Percentiles rank a stretch among this genome's conserved stretches.
phyloP scores from a whole-genome alignment of 2,113 vertebrate genomes.

The Myotis lucifugus region DNA sequence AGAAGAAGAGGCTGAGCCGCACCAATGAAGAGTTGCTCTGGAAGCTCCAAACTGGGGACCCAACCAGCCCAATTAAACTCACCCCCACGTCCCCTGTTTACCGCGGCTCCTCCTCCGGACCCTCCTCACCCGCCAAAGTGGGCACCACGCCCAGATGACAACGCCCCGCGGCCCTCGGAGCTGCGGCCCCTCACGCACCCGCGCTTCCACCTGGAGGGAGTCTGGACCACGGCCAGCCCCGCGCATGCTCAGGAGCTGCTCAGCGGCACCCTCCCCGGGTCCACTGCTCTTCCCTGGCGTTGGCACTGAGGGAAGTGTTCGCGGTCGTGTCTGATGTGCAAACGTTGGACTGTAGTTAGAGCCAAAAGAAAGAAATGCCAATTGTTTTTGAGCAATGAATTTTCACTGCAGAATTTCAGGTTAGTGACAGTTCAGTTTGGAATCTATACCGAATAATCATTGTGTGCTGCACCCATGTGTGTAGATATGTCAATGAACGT shows the following conservation, averaged over 20 bases:
- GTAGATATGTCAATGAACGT: slow-evolving; percentile 72
- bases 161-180: neutral
- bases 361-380: slow-evolving; percentile 64
- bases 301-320: slow-evolving; percentile 68
- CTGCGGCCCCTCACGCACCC: slow-evolving; percentile 65
- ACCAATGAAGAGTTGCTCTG: slow-evolving; percentile 97
- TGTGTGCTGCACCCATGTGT: slow-evolving; percentile 72
- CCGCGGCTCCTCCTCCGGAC: slow-evolving; percentile 85
- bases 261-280: slow-evolving; percentile 63
- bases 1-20: slow-evolving; percentile 97
- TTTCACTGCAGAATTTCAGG: slow-evolving; percentile 85
- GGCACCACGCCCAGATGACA: slow-evolving; percentile 89
- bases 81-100: slow-evolving; percentile 90
- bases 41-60: slow-evolving; percentile 95
- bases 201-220: slow-evolving; percentile 56
- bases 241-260: slow-evolving; percentile 77
- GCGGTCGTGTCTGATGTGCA: slow-evolving; percentile 58
- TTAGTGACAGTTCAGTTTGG: slow-evolving; percentile 81
- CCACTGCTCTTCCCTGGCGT: slow-evolving; percentile 10
- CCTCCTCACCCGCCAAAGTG: slow-evolving; percentile 87
- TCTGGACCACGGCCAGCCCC: neutral
- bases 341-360: slow-evolving; percentile 68
- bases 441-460: slow-evolving; percentile 71
- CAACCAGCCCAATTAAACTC: slow-evolving; percentile 89
- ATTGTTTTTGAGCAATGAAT: slow-evolving; percentile 74